Evolutionary conservation across 2,797 vertebrate species (phyloP).

Genomic region (Zenarchopterus dispar): DNA sequence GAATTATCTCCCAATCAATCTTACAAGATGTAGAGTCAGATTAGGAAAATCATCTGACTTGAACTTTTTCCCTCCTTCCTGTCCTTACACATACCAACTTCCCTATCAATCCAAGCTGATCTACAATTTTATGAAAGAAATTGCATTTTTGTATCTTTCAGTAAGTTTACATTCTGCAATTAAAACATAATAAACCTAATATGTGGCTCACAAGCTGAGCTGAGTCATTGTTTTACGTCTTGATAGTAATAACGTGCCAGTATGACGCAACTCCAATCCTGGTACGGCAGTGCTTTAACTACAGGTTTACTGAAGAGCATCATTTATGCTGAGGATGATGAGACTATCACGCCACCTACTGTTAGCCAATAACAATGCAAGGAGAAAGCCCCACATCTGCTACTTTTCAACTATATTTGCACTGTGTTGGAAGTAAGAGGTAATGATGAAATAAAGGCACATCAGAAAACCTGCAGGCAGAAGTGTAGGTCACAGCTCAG

Average conservation of each 20-base stretch:
- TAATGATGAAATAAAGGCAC: constrained; percentile 34
- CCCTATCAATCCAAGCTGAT: neutral
- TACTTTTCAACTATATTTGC: constrained; percentile 2
- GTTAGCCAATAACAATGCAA: constrained; percentile 28
- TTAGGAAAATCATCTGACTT: no score
- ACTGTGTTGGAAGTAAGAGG: neutral
- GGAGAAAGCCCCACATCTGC: neutral
- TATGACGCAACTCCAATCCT: neutral
- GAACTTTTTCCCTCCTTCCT: no score
- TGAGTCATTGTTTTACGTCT: no score
- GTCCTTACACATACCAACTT: neutral
- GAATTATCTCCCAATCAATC: constrained; percentile 27
- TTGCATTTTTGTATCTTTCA: neutral
- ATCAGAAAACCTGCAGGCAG: constrained; percentile 15
- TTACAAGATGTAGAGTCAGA: constrained; percentile 16
- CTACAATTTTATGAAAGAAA: neutral
- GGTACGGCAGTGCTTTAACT: neutral
- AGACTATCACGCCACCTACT: constrained; percentile 57
- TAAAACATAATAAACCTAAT: no score
- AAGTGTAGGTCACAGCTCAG: neutral
- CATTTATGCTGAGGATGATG: neutral
- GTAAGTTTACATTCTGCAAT: neutral
- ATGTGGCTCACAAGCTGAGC: neutral
- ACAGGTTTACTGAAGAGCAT: no score
- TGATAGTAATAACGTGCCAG: neutral